Conservation (phyloP, 1,140 invertebrate species). For the Asbolus verrucosus region DNA sequence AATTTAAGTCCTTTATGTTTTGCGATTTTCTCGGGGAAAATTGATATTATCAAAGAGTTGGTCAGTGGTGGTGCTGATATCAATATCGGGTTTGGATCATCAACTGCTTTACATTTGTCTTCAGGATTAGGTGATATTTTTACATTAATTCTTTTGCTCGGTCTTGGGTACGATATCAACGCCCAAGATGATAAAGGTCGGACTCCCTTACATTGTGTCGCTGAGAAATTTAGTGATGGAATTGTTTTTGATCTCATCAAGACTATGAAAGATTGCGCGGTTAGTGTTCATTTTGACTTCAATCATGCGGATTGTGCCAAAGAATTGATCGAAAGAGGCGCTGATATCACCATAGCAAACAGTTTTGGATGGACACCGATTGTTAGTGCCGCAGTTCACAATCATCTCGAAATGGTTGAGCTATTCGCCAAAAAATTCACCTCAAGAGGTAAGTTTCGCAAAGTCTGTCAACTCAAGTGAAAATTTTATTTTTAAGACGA, state of each 20-base stretch:
- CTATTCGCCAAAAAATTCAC: neutral
- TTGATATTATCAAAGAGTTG: neutral
- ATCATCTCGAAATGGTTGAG: neutral
- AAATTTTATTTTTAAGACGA: neutral
- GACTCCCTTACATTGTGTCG: neutral
- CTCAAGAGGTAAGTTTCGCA: constrained; percentile 19
- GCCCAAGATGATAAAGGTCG: neutral
- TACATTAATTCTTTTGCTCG: neutral
- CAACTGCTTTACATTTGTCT: neutral
- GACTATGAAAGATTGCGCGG: neutral
- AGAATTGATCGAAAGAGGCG: neutral
- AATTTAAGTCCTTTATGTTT: neutral
- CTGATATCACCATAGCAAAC: neutral
- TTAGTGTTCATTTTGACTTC: neutral
- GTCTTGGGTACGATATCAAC: neutral
- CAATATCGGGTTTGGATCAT: neutral
- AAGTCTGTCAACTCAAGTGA: neutral
- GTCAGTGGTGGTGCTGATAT: neutral
- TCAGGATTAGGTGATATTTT: neutral
- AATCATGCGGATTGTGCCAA: neutral
- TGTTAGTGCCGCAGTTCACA: neutral
- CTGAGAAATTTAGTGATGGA: neutral
- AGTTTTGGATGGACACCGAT: neutral
- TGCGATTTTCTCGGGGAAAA: neutral
- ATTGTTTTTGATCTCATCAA: neutral